Conservation (phyloP, 2,888 invertebrate genomes). For the Tridacna crocea region DNA sequence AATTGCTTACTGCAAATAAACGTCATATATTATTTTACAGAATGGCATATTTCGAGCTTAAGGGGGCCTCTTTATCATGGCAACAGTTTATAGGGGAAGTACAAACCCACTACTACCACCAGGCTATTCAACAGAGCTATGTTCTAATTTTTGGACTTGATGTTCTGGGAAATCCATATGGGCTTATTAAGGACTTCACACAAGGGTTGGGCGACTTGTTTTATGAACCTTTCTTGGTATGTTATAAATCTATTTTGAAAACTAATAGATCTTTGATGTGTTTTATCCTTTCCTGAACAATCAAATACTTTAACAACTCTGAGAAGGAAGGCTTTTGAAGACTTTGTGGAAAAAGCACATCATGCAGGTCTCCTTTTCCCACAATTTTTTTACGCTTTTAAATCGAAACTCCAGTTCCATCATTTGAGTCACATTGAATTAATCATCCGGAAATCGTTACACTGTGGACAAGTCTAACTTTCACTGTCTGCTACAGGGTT, state of each 20-base stretch:
- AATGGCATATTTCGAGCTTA: conserved; percentile 89
- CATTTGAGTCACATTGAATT: no score
- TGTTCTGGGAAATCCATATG: conserved; percentile 92
- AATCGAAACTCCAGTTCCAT: no score
- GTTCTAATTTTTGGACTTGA: conserved; percentile 91
- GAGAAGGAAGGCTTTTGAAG: not conserved
- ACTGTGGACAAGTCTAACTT: no score
- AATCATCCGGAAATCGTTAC: no score
- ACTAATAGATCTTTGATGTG: not conserved
- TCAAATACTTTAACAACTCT: not conserved
- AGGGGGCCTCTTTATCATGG: conserved; percentile 86
- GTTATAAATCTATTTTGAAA: conserved; percentile 46
- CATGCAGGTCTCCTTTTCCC: not conserved
- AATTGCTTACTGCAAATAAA: no score
- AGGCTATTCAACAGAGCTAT: conserved; percentile 92
- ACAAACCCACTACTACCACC: conserved; percentile 88
- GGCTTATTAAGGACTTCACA: conserved; percentile 88
- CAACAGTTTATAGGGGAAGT: conserved; percentile 86
- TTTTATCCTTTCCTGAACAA: not conserved
- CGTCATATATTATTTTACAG: conserved; percentile 84
- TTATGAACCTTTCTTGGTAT: conserved; percentile 88
- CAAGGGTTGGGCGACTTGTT: conserved; percentile 87
- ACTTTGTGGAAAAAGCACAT: not conserved
- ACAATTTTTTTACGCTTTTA: not conserved
- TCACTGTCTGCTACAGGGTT: no score